Evolutionary conservation across 2,113 vertebrate species (phyloP).

Genomic region (Dinomys branickii): DNA sequence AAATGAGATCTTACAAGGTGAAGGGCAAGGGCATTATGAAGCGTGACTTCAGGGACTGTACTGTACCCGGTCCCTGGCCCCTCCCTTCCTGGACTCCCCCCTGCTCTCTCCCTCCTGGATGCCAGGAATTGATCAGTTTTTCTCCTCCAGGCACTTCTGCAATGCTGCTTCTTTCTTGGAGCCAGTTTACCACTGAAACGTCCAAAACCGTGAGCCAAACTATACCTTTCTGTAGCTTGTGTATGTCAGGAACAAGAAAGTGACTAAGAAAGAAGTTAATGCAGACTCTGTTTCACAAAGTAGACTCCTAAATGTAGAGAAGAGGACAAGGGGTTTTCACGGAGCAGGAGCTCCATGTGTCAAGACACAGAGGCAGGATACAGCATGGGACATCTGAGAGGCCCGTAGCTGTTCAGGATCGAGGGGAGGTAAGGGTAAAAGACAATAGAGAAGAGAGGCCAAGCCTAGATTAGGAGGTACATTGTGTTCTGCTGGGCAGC

Average conservation of each 20-base stretch:
- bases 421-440: neutral
- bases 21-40: neutral
- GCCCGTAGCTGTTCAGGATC: neutral
- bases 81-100: neutral
- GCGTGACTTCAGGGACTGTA: neutral
- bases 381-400: neutral
- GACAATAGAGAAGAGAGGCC: neutral
- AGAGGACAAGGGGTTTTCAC: neutral
- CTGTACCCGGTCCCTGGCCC: neutral
- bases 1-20: neutral
- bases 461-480: neutral
- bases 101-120: neutral
- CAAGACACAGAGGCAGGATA: neutral
- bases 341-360: neutral
- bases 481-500: neutral
- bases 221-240: neutral
- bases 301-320: neutral
- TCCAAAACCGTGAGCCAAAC: neutral
- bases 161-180: neutral
- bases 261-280: neutral
- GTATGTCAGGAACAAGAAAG: neutral
- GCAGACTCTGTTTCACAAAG: neutral
- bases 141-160: neutral
- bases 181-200: neutral
- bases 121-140: neutral